These are phyloP conservation scores for Eleutherodactylus coqui DNA, from an alignment of 2,797 vertebrate species.

Conservation along the genomic window DNA sequence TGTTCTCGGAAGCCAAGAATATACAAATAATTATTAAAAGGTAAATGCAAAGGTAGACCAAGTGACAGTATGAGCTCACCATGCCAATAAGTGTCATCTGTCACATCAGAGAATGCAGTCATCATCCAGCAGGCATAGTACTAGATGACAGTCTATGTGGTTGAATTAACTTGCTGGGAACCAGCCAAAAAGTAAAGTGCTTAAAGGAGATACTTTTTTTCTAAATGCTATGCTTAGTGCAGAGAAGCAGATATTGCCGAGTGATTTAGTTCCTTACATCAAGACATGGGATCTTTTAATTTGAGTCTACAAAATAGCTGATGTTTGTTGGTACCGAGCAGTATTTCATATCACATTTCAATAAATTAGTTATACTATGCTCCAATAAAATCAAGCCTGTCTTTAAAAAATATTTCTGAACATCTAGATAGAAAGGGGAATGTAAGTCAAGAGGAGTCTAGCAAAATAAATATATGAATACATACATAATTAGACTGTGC, in stretches of 20 bases:
- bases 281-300: background rate
- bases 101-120: no score
- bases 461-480: no score
- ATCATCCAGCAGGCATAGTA: background rate
- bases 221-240: background rate
- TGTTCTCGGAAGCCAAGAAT: no score
- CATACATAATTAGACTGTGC: no score
- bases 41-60: no score
- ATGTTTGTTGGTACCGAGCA: background rate
- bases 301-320: background rate
- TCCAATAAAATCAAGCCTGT: background rate
- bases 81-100: no score
- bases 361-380: background rate
- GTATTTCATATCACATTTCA: background rate
- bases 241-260: background rate
- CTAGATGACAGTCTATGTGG: background rate
- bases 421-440: background rate
- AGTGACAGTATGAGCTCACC: no score
- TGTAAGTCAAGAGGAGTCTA: background rate
- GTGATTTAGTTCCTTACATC: background rate
- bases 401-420: background rate
- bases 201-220: background rate
- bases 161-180: background rate
- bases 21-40: no score
- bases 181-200: background rate